Evolutionary conservation across 2,888 invertebrate species (phyloP).

Genomic region (Pterobdella sp.): DNA sequence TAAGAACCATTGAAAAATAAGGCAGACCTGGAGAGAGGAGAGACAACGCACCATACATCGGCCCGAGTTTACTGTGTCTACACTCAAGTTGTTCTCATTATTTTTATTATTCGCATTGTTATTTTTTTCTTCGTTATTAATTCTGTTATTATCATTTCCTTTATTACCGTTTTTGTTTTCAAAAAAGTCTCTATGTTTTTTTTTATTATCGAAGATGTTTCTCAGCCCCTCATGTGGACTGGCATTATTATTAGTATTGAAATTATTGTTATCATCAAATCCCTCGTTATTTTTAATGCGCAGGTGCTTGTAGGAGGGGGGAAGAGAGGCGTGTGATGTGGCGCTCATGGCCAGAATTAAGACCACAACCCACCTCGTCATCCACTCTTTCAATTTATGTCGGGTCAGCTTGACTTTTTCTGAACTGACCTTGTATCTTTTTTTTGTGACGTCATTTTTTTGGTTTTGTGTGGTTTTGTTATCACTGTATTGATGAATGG

Average conservation of each 20-base stretch:
- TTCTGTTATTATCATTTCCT: background rate
- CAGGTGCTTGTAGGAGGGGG: too few relatives aligned
- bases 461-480: too few relatives aligned
- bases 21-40: slow-evolving; percentile 19
- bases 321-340: too few relatives aligned
- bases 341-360: too few relatives aligned
- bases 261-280: background rate
- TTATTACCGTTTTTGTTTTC: background rate
- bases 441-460: too few relatives aligned
- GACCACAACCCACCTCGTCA: too few relatives aligned
- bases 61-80: slow-evolving; percentile 22
- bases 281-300: background rate
- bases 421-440: too few relatives aligned
- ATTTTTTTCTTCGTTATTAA: background rate
- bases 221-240: background rate
- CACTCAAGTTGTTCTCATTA: slow-evolving; percentile 16
- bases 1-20: background rate
- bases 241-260: background rate
- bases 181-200: background rate
- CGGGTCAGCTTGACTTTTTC: too few relatives aligned
- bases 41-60: slow-evolving; percentile 24
- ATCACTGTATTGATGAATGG: too few relatives aligned
- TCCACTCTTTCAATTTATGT: too few relatives aligned
- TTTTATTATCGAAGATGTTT: background rate
- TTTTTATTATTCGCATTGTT: background rate